These are phyloP conservation scores for Cataglyphis cursor DNA, from an alignment of 2,888 invertebrate species.

Conservation along the genomic window DNA sequence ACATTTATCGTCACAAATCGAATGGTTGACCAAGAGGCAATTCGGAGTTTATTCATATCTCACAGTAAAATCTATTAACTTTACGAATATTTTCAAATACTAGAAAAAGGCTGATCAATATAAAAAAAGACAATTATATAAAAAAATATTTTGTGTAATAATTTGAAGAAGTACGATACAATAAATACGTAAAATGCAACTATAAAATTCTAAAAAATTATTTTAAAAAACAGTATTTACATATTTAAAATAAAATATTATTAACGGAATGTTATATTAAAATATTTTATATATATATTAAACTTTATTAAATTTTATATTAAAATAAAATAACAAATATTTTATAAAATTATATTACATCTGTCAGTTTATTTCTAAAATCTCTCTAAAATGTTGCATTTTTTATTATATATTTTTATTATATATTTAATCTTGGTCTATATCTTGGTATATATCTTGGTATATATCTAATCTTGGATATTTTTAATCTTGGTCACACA, in stretches of 20 bases:
- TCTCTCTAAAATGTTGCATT: not conserved
- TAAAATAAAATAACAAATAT: not conserved
- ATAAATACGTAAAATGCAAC: not conserved
- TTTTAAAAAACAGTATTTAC: not conserved
- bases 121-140: not conserved
- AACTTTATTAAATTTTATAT: not conserved
- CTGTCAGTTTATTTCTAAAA: not conserved
- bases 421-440: too few species aligned
- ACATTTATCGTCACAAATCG: slow-evolving; percentile 16
- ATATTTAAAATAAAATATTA: too few species aligned
- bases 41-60: slow-evolving; percentile 64
- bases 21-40: slow-evolving; percentile 75
- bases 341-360: not conserved
- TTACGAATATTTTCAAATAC: not conserved
- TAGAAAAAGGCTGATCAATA: not conserved
- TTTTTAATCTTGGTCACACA: not conserved
- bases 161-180: not conserved
- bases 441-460: too few species aligned
- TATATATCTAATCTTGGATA: too few species aligned
- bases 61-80: not conserved
- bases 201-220: not conserved
- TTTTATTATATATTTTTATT: not conserved
- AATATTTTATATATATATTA: not conserved
- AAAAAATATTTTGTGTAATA: not conserved
- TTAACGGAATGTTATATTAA: too few species aligned